Conservation (phyloP, 2,113 vertebrate genomes). For the Conger conger region DNA sequence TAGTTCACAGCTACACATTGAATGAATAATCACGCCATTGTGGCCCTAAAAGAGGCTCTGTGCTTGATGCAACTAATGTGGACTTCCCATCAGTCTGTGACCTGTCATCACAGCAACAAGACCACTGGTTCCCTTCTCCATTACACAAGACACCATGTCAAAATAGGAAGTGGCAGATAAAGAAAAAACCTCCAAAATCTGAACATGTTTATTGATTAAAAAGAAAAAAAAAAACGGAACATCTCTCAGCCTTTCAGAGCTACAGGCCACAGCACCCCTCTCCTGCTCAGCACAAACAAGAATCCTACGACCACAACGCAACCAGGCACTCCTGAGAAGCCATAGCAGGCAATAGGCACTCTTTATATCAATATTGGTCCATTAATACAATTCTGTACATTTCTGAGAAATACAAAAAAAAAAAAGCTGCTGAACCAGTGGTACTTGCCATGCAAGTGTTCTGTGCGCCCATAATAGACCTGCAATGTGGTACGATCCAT, state of each 20-base stretch:
- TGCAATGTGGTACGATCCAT: too few relatives aligned
- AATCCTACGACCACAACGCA: background rate
- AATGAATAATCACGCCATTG: background rate
- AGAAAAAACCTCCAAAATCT: conserved; percentile 8
- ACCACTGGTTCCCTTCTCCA: background rate
- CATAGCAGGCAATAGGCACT: background rate
- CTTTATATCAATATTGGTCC: background rate
- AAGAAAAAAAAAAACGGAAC: background rate
- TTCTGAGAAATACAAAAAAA: background rate
- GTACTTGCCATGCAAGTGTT: background rate
- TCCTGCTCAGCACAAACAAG: conserved; percentile 12
- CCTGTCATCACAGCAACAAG: background rate
- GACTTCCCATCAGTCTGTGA: background rate
- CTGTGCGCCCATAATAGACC: background rate
- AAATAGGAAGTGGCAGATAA: conserved; percentile 4
- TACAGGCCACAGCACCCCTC: conserved; percentile 9
- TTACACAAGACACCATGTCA: background rate
- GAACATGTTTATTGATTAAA: background rate
- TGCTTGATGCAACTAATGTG: background rate
- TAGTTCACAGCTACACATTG: too few relatives aligned
- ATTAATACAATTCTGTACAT: background rate
- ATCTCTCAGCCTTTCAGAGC: conserved; percentile 2
- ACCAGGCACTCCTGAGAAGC: too few relatives aligned
- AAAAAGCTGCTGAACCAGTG: background rate
- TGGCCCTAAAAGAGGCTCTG: background rate